Conservation (phyloP, 2,113 vertebrate species). For the Sinocyclocheilus anophthalmus region DNA sequence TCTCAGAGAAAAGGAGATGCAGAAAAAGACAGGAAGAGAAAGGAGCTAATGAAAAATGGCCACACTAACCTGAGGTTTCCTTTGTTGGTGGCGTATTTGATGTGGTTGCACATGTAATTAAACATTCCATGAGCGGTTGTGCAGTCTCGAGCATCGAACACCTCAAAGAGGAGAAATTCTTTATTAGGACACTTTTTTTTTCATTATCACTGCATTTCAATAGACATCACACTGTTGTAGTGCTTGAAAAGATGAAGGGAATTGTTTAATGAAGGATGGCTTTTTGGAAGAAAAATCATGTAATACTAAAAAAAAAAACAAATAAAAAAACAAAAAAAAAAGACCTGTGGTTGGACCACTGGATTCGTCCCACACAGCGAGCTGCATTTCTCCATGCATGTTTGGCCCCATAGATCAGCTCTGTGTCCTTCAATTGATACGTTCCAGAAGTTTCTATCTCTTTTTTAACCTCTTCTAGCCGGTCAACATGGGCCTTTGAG, state of each 20-base stretch:
- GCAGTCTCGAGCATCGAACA: conserved; percentile 97
- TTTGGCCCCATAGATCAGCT: conserved; percentile 96
- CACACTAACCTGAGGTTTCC: conserved; percentile 91
- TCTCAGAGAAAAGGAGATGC: conserved; percentile 43
- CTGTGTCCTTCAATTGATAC: conserved; percentile 94
- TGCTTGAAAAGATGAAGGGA: too few species aligned
- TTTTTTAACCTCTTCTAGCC: conserved; percentile 91
- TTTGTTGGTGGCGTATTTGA: conserved; percentile 99
- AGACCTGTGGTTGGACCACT: conserved; percentile 98
- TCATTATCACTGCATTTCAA: conserved; percentile 10
- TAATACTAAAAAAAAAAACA: background rate
- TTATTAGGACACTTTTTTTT: conserved; percentile 17
- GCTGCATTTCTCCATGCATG: conserved; percentile 95
- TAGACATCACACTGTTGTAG: background rate
- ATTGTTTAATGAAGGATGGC: background rate
- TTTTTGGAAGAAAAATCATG: background rate
- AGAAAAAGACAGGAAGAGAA: conserved; percentile 32
- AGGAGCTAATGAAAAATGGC: conserved; percentile 43
- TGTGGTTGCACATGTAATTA: conserved; percentile 98
- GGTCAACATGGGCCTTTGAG: conserved; percentile 91
- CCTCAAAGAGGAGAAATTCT: conserved; percentile 72
- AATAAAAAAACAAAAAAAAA: background rate
- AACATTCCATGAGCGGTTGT: conserved; percentile 97
- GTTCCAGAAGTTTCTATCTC: conserved; percentile 87
- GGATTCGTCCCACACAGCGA: conserved; percentile 94